These are phyloP conservation scores for Lynx canadensis DNA, from an alignment of 2,113 vertebrate species.

Conservation along the genomic window DNA sequence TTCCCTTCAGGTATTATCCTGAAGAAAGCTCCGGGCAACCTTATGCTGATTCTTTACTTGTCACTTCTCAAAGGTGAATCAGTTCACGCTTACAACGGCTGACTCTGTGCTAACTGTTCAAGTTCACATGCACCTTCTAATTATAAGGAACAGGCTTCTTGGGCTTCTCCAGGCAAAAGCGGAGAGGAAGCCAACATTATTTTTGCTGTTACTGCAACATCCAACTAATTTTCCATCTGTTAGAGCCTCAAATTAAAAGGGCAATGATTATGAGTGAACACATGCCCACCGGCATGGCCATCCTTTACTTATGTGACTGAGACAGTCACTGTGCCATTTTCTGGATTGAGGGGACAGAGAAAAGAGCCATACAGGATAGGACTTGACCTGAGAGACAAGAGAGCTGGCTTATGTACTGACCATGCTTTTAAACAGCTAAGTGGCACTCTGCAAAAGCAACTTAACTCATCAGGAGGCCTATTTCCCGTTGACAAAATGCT, in stretches of 20 bases:
- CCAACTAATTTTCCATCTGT: conserved; percentile 69
- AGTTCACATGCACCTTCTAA: conserved; percentile 70
- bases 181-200: conserved; percentile 57
- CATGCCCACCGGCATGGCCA: neutral
- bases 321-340: neutral
- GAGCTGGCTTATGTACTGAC: neutral
- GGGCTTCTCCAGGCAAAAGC: conserved; percentile 58
- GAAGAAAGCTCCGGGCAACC: conserved; percentile 87
- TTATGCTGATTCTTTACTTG: conserved; percentile 84
- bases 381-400: neutral
- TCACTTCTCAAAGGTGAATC: conserved; percentile 86
- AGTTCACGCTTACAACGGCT: conserved; percentile 81
- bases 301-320: neutral
- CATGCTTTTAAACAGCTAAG: neutral
- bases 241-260: conserved; percentile 60
- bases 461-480: neutral
- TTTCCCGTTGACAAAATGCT: neutral
- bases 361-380: neutral
- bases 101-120: conserved; percentile 73
- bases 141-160: conserved; percentile 63
- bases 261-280: conserved; percentile 4
- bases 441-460: neutral
- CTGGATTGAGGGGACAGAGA: neutral
- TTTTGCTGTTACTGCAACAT: conserved; percentile 75
- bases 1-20: conserved; percentile 84